phyloP scores from a whole-genome alignment of 2,888 invertebrate genomes.

The Epirrhoe alternata region DNA sequence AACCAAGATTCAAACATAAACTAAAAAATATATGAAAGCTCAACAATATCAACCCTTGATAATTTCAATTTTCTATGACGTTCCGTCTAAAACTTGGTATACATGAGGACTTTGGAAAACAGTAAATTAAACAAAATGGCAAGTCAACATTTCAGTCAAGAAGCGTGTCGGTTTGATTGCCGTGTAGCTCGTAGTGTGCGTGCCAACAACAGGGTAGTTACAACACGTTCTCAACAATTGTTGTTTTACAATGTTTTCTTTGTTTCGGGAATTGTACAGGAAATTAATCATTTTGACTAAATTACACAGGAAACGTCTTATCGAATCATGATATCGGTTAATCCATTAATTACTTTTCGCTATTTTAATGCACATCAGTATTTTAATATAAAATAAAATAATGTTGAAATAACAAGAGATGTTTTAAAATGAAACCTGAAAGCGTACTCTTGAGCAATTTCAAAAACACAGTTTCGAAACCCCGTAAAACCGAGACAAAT shows the following conservation, averaged over 20 bases:
- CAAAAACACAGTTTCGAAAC: constrained; percentile 40
- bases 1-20: too few species aligned
- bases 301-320: constrained; percentile 25
- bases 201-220: constrained; percentile 54
- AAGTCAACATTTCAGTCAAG: constrained; percentile 28
- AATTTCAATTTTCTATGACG: too few species aligned
- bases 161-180: constrained; percentile 48
- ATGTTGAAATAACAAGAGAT: background rate
- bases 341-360: constrained; percentile 5
- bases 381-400: too few species aligned
- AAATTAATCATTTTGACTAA: constrained; percentile 56
- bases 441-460: constrained; percentile 28
- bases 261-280: constrained; percentile 58
- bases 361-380: too few species aligned
- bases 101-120: background rate
- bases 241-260: constrained; percentile 54
- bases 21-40: too few species aligned
- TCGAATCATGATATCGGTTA: constrained; percentile 18
- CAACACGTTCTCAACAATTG: constrained; percentile 48
- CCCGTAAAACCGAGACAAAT: constrained; percentile 43
- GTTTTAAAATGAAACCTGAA: constrained; percentile 19
- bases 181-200: constrained; percentile 55
- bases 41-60: too few species aligned
- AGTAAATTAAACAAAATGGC: constrained; percentile 26
- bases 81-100: too few species aligned